Percentiles rank a stretch among this genome's conserved stretches.
These are phyloP conservation scores for Eurystomus gularis DNA, from an alignment of 2,113 vertebrate species.

Conservation along the genomic window DNA sequence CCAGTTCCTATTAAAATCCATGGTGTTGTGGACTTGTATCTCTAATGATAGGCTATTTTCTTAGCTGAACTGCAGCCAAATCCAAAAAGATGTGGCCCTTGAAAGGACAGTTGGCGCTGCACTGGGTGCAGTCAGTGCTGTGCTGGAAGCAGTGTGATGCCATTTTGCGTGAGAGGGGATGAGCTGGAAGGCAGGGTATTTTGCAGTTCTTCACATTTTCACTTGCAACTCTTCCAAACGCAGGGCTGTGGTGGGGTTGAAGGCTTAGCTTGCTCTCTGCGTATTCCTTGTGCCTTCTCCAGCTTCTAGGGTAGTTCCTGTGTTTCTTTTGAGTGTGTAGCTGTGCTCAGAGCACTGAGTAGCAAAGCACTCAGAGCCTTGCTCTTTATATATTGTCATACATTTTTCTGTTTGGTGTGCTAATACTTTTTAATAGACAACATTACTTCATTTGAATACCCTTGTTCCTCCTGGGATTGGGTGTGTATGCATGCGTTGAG, in stretches of 20 bases:
- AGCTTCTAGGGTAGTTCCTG: fast-evolving
- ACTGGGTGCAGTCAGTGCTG: not conserved
- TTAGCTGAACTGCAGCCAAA: not conserved
- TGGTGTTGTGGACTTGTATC: not conserved
- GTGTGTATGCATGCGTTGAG: not conserved
- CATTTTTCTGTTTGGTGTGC: not conserved
- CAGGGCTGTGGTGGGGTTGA: not conserved
- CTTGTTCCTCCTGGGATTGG: not conserved
- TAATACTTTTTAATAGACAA: not conserved
- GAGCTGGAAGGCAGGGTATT: not conserved
- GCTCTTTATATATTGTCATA: not conserved
- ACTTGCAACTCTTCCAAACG: not conserved
- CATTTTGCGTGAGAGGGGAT: not conserved
- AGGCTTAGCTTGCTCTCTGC: not conserved
- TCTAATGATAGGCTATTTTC: not conserved
- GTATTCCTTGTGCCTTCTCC: not conserved
- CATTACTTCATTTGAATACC: not conserved
- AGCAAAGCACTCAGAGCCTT: not conserved
- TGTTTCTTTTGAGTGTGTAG: not conserved
- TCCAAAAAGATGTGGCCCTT: not conserved
- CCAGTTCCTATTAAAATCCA: not conserved
- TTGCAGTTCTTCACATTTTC: not conserved
- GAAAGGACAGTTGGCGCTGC: not conserved
- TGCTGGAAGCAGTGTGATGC: not conserved
- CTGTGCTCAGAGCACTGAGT: not conserved